Evolutionary conservation across 2,888 invertebrate species (phyloP).

Genomic region (Rhagonycha fulva): DNA sequence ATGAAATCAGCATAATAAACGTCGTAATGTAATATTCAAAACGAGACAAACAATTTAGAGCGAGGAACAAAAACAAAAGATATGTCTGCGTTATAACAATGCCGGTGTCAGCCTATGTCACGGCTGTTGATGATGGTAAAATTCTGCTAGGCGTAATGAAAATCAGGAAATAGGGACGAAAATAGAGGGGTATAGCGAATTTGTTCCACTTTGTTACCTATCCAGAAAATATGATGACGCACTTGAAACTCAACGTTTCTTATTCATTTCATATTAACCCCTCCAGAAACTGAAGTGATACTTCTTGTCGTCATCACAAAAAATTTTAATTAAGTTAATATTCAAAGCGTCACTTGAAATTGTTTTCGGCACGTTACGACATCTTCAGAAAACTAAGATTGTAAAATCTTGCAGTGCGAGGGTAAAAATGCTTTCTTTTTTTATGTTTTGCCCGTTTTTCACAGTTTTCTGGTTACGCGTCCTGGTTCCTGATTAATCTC

Average conservation of each 20-base stretch:
- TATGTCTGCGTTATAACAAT: constrained; percentile 44
- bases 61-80: constrained; percentile 47
- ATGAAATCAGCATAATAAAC: constrained; percentile 16
- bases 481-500: constrained; percentile 57
- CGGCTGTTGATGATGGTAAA: constrained; percentile 39
- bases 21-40: constrained; percentile 23
- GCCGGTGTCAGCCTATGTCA: constrained; percentile 46
- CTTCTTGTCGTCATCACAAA: not conserved
- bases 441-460: constrained; percentile 8
- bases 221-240: constrained; percentile 34
- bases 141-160: constrained; percentile 30
- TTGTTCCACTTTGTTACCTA: constrained; percentile 42
- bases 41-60: constrained; percentile 44
- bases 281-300: not conserved
- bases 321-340: not conserved
- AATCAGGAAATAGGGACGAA: constrained; percentile 33
- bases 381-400: not conserved
- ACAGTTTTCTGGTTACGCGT: constrained; percentile 25
- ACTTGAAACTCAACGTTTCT: constrained; percentile 11
- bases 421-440: constrained; percentile 8
- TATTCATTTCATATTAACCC: not conserved
- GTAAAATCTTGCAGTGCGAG: not conserved
- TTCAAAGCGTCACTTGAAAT: not conserved
- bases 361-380: not conserved
- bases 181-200: constrained; percentile 33